These are phyloP conservation scores for Magallana ariakensis DNA, from an alignment of 1,140 invertebrate genomes.

Conservation along the genomic window DNA sequence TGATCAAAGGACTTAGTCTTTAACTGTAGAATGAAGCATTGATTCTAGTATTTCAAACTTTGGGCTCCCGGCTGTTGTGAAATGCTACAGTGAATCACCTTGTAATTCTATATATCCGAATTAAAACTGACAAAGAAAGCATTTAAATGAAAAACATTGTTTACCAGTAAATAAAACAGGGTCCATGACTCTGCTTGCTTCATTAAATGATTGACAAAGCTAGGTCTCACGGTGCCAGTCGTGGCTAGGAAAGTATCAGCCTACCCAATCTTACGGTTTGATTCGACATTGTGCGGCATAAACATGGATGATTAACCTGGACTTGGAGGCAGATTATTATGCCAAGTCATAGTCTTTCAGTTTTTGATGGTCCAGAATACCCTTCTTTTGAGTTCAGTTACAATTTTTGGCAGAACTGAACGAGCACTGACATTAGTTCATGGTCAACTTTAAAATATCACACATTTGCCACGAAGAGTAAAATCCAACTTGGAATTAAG, in stretches of 20 bases:
- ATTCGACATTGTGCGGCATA: background rate
- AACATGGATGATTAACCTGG: constrained; percentile 18
- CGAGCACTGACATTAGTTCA: background rate
- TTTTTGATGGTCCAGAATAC: background rate
- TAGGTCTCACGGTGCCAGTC: background rate
- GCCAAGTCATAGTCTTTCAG: constrained; percentile 6
- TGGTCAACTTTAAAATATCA: too few relatives aligned
- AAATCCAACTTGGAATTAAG: too few relatives aligned
- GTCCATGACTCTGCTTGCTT: constrained; percentile 24
- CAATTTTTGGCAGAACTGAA: background rate
- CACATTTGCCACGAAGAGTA: too few relatives aligned
- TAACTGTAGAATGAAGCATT: background rate
- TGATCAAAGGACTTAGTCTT: constrained; percentile 17
- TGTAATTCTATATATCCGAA: constrained; percentile 33
- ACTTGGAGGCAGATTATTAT: background rate
- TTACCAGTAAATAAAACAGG: constrained; percentile 32
- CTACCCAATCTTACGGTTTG: background rate
- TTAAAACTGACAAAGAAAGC: constrained; percentile 22
- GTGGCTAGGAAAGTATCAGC: background rate
- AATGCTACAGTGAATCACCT: constrained; percentile 29
- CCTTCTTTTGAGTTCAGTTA: background rate
- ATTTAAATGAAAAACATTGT: constrained; percentile 36
- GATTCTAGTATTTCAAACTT: constrained; percentile 12
- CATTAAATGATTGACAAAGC: constrained; percentile 28
- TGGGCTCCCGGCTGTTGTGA: constrained; percentile 1